A percentile compares a stretch with the other conserved stretches of the same genome.
Evolutionary conservation across 2,888 invertebrate species (phyloP).

Genomic region (Pachycephus smyrnensis): DNA sequence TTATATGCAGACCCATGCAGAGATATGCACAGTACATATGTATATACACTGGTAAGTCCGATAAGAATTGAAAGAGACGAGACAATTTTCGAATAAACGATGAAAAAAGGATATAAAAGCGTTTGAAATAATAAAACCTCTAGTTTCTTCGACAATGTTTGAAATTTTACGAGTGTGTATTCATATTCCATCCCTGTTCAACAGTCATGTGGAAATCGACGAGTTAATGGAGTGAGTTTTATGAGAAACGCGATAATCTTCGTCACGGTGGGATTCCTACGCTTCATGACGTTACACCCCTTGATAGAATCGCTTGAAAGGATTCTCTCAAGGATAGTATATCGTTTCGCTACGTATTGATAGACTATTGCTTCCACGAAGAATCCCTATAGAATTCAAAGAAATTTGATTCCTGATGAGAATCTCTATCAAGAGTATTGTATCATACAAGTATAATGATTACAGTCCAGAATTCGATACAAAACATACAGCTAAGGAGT

Average conservation of each 20-base stretch:
- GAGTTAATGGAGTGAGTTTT: neutral
- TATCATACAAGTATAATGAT: neutral
- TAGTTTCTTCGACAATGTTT: neutral
- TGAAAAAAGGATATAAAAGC: neutral
- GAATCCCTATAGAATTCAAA: neutral
- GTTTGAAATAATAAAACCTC: neutral
- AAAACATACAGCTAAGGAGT: neutral
- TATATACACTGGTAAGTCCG: neutral
- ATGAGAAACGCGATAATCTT: neutral
- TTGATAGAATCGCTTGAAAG: neutral
- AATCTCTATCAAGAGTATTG: neutral
- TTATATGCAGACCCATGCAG: neutral
- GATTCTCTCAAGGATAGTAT: neutral
- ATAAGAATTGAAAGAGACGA: neutral
- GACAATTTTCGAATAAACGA: neutral
- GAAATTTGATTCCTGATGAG: neutral
- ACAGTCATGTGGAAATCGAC: neutral
- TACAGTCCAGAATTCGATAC: neutral
- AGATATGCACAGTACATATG: neutral
- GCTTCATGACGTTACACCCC: neutral
- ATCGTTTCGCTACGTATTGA: neutral
- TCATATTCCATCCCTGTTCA: neutral
- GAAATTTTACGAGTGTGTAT: neutral
- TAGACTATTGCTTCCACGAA: neutral
- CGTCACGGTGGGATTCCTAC: neutral